Evolutionary conservation across 2,797 vertebrate genomes (phyloP).

Genomic region (Alectoris magna): DNA sequence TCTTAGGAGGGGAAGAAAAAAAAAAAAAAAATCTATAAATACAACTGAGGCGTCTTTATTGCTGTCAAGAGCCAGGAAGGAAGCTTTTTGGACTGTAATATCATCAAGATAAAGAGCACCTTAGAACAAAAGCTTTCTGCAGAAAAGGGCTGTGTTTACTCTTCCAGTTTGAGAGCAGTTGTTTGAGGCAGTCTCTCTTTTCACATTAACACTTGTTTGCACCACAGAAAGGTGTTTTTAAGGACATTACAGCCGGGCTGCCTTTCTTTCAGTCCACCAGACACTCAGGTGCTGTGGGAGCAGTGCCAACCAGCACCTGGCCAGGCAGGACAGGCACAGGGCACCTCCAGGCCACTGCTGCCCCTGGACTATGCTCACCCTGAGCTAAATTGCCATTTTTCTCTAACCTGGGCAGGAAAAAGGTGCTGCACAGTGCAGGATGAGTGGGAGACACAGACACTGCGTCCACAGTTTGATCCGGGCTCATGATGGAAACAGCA

Average conservation of each 20-base stretch:
- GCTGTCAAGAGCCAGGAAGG: constrained; percentile 55
- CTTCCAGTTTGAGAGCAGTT: background rate
- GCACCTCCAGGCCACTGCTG: background rate
- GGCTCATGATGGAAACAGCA: background rate
- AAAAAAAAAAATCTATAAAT: constrained; percentile 8
- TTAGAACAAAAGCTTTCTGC: constrained; percentile 63
- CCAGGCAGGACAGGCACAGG: background rate
- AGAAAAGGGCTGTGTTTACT: constrained; percentile 54
- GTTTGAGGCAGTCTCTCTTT: constrained; percentile 38
- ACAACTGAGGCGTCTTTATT: constrained; percentile 54
- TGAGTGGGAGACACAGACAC: background rate
- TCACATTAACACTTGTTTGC: background rate
- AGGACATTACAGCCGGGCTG: background rate
- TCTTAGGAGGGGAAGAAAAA: background rate
- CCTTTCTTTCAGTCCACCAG: background rate
- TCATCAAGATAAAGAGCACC: constrained; percentile 59
- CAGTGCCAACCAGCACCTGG: background rate
- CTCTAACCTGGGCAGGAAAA: constrained; percentile 32
- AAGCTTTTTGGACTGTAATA: constrained; percentile 57
- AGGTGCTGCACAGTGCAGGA: background rate
- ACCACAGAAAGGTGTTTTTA: constrained; percentile 17
- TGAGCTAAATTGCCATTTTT: constrained; percentile 51
- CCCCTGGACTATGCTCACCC: background rate
- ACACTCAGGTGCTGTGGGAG: background rate
- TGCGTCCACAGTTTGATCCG: background rate